Evolutionary conservation across 2,113 vertebrate species (phyloP), one percentile per base, ranked within the genome.

Genomic region (Nothocercus julius): DNA sequence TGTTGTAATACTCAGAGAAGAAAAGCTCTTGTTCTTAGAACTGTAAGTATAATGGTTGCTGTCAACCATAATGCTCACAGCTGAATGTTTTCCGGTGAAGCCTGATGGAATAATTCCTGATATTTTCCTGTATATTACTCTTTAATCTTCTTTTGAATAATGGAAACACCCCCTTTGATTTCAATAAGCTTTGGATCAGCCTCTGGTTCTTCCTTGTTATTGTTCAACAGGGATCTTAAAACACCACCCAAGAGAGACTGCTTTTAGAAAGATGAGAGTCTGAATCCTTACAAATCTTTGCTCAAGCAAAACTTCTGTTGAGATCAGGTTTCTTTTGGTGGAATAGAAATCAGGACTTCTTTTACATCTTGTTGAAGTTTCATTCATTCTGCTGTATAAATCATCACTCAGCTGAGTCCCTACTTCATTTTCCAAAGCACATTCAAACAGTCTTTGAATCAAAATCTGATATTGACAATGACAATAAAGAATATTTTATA

Each of bases 111-210:
- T 96, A 93, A 95, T 96, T 93, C 70, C 69, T 82, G 62, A 7
- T 93, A 90, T 90, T 93, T 90, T 96, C 70, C 63, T 79, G 88
- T 69, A 93, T 30, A 73, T 85, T 66, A 85, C 63, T 89, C 83
- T 80, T 85, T 86, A 90, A 93, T 93, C 69, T 90, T 87, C 64
- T 86, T 75, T 44, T 80, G 69, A 95, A 84, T 92, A 95, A 93
- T 79, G 69, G 80, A 85, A 96, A 92, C 51, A 84, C 5, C 7
- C 53, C 21, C 74, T 94, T 87, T 89, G 90, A 95, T 92, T 95
- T 92, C 92, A 87, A 13, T 79, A 90, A 84, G 67, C 83, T 96
- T 92, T 93, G 90, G 83, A 95, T 93, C 66, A 90, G 56, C 18
- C 36, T 90, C 53, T 76, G 70, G 82, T 53, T 89, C n/a, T 87